Base-by-base conservation (phyloP, 1,140 invertebrate genomes). In the Apis laboriosa region DNA sequence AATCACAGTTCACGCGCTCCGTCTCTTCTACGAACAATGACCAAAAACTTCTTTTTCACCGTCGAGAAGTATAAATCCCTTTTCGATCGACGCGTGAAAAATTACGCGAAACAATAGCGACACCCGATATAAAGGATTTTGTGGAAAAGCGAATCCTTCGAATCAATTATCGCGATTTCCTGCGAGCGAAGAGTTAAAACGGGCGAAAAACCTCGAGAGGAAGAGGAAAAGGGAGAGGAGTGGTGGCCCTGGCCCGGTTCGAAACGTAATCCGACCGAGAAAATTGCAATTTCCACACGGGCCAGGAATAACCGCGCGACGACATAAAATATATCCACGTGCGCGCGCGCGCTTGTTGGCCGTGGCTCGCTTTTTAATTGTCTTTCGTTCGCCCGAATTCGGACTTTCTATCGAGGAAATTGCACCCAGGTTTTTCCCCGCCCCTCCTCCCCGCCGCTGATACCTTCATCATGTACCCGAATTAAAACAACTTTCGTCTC, bases 361-460 rank as follows among this genome's bases (percentile, higher is more conserved):
- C 71, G 13, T 73, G 72, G 51, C 56, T n/a, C 64, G 86, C 85
- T 88, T 88, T 88, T 88, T 88, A 88, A 88, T 88, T 88, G 77
- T 86, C 74, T 75, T 77, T 66, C 73, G 58, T 78, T 72, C 84
- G 21, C 56, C 51, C 58, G 74, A 78, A 55, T 72, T 77, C 81
- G 76, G 58, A 56, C 63, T 72, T n/a, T 34, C 75, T 11, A 34
- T 76, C 67, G 51, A 34, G 56, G 76, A 63, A 77, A 70, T 75
- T 63, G 61, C 17, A 24, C 15, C 17, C 64, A 43, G 80, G 51
- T 71, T 56, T 82, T 24, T 61, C 55, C 15, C 13, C 9, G 13
- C 43, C n/a, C 7, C 34, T 4, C n/a, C n/a, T 7, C 7, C 34
- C 34, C 34, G n/a, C 8, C 7, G 19, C 43, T 74, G 53, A 28